A percentile compares a stretch with the other conserved stretches of the same genome.
Evolutionary conservation across 2,888 invertebrate genomes (phyloP).

Genomic region (Orthosia gothica): DNA sequence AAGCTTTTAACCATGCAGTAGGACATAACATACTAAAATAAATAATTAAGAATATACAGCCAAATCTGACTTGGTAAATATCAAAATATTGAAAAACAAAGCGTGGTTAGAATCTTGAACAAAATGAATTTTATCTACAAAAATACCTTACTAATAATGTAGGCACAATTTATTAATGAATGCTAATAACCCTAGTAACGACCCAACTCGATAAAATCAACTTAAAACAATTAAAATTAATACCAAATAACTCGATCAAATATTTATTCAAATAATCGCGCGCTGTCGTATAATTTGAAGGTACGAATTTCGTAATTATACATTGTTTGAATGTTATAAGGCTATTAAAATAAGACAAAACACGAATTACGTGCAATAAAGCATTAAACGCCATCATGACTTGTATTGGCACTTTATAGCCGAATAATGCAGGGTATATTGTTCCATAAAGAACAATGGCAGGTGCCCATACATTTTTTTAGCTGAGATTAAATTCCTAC

Average conservation of each 20-base stretch:
- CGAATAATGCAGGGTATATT: slow-evolving; percentile 74
- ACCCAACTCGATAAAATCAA: slow-evolving; percentile 30
- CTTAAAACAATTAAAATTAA: slow-evolving; percentile 43
- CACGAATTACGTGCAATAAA: slow-evolving; percentile 63
- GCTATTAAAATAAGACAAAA: slow-evolving; percentile 59
- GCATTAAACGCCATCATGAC: slow-evolving; percentile 59
- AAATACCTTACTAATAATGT: not conserved
- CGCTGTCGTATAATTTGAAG: slow-evolving; percentile 49
- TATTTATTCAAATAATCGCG: slow-evolving; percentile 60
- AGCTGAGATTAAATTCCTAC: too few species aligned
- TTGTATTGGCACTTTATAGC: slow-evolving; percentile 67
- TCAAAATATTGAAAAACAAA: not conserved
- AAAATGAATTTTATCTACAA: too few species aligned
- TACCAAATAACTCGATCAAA: slow-evolving; percentile 56
- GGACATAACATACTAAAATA: too few species aligned
- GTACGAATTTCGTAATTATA: slow-evolving; percentile 48
- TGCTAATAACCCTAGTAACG: slow-evolving; percentile 19
- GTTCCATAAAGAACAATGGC: slow-evolving; percentile 79
- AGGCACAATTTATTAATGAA: slow-evolving; percentile 19
- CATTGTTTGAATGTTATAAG: slow-evolving; percentile 52
- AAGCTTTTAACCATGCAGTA: too few species aligned
- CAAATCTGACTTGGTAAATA: too few species aligned
- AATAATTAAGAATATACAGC: too few species aligned
- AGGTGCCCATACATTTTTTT: too few species aligned
- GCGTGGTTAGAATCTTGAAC: not conserved